Conservation (phyloP, 2,797 vertebrate species). For the Mus minutoides region DNA sequence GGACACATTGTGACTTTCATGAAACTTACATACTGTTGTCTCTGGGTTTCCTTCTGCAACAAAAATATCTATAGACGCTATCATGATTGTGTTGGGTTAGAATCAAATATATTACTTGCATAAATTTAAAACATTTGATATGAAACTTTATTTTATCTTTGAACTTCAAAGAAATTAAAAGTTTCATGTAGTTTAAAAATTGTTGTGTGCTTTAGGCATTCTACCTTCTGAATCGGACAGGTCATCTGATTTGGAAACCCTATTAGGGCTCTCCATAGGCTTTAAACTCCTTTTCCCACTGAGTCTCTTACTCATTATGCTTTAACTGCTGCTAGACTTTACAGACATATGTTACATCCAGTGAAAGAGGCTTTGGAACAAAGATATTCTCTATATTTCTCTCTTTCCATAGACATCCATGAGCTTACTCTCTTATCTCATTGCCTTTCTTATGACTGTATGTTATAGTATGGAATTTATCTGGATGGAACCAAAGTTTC, state of each 20-base stretch:
- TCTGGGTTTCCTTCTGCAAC: not conserved
- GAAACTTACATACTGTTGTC: not conserved
- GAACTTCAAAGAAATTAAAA: not conserved
- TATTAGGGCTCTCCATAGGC: not conserved
- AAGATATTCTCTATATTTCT: not conserved
- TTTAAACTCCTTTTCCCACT: not conserved
- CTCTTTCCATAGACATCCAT: not conserved
- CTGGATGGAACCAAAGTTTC: not conserved
- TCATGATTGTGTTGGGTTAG: not conserved
- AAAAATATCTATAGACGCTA: not conserved
- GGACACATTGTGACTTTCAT: not conserved
- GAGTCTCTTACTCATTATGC: not conserved
- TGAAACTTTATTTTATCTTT: not conserved
- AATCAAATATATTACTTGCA: not conserved
- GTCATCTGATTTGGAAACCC: fast-evolving
- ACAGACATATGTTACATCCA: not conserved
- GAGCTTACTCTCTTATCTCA: not conserved
- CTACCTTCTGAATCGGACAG: not conserved
- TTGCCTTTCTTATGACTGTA: not conserved
- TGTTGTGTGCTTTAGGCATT: not conserved
- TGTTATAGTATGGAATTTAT: not conserved
- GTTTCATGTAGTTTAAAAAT: not conserved
- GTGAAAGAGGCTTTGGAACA: not conserved
- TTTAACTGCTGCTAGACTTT: not conserved
- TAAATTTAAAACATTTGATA: not conserved